phyloP scores from a whole-genome alignment of 2,888 invertebrate species.

The Matsumyia berberina region DNA sequence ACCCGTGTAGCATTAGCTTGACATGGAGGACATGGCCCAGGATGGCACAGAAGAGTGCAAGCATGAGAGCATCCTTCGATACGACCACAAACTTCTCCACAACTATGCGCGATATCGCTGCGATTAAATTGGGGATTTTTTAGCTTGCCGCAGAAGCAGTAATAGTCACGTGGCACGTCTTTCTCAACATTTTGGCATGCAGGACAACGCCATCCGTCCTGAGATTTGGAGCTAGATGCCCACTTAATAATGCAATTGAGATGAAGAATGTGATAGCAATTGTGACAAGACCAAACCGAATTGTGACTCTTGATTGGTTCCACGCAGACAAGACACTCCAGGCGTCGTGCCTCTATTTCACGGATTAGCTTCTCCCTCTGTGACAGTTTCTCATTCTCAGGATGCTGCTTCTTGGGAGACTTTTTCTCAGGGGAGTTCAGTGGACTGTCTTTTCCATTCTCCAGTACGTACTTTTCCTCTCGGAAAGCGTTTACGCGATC shows the following conservation, averaged over 20 bases:
- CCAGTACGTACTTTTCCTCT: constrained; percentile 79
- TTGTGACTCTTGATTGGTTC: constrained; percentile 92
- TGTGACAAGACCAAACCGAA: constrained; percentile 95
- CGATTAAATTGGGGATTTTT: constrained; percentile 91
- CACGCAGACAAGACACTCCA: constrained; percentile 98
- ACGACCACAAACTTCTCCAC: constrained; percentile 93
- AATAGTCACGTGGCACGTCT: constrained; percentile 91
- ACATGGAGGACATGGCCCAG: constrained; percentile 97
- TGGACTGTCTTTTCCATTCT: constrained; percentile 82
- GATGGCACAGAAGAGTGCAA: constrained; percentile 94
- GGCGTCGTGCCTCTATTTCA: constrained; percentile 91
- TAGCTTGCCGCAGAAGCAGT: constrained; percentile 95
- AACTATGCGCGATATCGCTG: constrained; percentile 93
- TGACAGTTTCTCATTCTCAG: constrained; percentile 85
- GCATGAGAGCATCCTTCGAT: constrained; percentile 86
- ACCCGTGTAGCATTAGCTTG: constrained; percentile 89
- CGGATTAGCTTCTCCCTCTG: constrained; percentile 93
- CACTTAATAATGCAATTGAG: constrained; percentile 95
- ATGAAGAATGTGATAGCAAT: constrained; percentile 97
- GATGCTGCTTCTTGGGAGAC: constrained; percentile 78
- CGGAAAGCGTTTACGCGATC: constrained; percentile 82
- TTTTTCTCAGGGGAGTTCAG: constrained; percentile 81
- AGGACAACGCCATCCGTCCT: constrained; percentile 97
- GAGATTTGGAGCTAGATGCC: constrained; percentile 93
- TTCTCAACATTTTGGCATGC: constrained; percentile 94